Conservation (phyloP, 1,140 invertebrate genomes). For the Branchinecta lindahli region DNA sequence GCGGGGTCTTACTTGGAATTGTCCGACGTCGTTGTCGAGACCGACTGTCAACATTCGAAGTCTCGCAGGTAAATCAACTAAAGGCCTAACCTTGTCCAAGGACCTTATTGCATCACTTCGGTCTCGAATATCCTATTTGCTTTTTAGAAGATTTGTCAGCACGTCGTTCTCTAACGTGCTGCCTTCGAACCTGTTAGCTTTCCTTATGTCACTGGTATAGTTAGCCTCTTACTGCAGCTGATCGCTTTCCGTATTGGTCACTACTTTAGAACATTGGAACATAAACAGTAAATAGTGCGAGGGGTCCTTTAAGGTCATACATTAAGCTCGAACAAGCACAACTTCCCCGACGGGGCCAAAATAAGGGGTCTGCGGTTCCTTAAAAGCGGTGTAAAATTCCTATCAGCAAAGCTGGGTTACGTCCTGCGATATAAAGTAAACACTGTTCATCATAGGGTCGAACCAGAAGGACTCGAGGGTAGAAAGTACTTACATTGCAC, state of each 20-base stretch:
- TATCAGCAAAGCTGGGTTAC: too few relatives aligned
- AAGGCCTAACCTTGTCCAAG: background rate
- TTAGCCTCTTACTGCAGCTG: too few relatives aligned
- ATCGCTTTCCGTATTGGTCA: too few relatives aligned
- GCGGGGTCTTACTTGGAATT: background rate
- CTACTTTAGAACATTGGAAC: too few relatives aligned
- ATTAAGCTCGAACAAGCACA: background rate
- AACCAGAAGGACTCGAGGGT: background rate
- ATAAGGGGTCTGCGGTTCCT: background rate
- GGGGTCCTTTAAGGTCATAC: background rate
- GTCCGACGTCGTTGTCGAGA: background rate
- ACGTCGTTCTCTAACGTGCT: too few relatives aligned
- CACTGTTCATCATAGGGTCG: background rate
- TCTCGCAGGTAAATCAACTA: background rate
- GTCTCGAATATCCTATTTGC: too few relatives aligned
- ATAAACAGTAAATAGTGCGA: too few relatives aligned
- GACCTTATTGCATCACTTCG: background rate
- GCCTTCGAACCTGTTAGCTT: too few relatives aligned
- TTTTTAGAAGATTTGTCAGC: too few relatives aligned
- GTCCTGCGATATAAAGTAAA: too few relatives aligned
- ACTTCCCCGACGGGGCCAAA: background rate
- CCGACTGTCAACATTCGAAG: background rate
- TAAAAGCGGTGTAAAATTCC: background rate
- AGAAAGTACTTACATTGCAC: conserved; percentile 53
- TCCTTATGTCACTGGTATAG: too few relatives aligned